A percentile compares a stretch with the other conserved stretches of the same genome.
Evolutionary conservation across 2,888 invertebrate species (phyloP).

Genomic region (Phengaris alcon): DNA sequence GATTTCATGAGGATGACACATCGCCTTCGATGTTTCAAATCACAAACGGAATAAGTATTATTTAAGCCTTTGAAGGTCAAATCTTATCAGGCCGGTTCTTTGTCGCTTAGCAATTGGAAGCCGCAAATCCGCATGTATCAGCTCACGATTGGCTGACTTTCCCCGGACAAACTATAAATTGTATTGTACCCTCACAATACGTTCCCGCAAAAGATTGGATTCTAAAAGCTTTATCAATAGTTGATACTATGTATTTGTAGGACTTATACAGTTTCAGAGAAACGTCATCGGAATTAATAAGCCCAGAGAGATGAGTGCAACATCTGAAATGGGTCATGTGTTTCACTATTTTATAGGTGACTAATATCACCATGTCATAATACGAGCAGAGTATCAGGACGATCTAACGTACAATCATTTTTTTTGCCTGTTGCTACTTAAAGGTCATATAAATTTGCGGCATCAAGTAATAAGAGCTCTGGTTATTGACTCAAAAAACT

Average conservation of each 20-base stretch:
- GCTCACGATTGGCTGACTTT: constrained; percentile 8
- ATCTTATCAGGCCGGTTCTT: background rate
- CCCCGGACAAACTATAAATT: constrained; percentile 14
- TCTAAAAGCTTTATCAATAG: background rate
- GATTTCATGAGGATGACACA: no score
- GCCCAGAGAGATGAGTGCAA: no score
- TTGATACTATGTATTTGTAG: background rate
- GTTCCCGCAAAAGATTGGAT: constrained; percentile 4
- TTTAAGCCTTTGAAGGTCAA: background rate
- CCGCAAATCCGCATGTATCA: constrained; percentile 15
- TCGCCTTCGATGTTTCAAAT: no score
- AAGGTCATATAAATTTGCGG: no score
- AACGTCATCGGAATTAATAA: background rate
- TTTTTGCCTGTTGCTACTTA: no score
- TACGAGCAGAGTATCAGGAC: no score
- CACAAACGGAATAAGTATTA: background rate
- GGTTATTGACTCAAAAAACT: no score
- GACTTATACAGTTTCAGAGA: background rate
- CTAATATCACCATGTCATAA: no score
- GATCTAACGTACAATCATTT: no score
- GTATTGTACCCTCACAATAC: constrained; percentile 8
- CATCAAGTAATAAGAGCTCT: no score
- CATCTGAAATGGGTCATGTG: no score
- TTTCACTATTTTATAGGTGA: no score
- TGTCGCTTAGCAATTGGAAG: constrained; percentile 13